These are phyloP conservation scores for Echinometra lucunter DNA, from an alignment of 53 echinoderm and acorn worm genomes.

Conservation along the genomic window DNA sequence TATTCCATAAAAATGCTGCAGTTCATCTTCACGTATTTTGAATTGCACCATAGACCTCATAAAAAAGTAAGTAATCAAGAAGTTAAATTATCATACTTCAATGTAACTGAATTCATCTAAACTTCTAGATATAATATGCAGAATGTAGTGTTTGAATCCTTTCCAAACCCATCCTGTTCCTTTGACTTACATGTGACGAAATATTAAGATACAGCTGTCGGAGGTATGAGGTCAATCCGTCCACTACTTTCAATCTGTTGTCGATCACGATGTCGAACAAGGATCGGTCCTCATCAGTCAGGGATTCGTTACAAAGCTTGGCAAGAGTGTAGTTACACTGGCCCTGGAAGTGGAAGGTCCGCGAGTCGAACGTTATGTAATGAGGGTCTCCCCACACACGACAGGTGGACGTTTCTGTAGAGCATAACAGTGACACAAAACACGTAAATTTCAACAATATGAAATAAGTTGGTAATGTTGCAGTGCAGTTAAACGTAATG, in stretches of 20 bases:
- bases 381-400: constrained; percentile 93
- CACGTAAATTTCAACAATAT: background rate
- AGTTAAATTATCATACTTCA: no score
- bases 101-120: no score
- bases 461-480: no score
- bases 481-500: no score
- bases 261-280: constrained; percentile 47
- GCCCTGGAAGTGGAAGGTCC: constrained; percentile 75
- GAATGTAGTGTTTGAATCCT: no score
- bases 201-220: constrained; percentile 42
- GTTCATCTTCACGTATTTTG: no score
- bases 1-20: no score
- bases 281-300: constrained; percentile 1
- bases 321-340: constrained; percentile 76
- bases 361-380: constrained; percentile 85
- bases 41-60: no score
- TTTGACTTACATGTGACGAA: constrained; percentile 41
- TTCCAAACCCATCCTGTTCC: no score
- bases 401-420: constrained; percentile 78
- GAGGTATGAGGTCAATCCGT: constrained; percentile 21
- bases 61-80: no score
- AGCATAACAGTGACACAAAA: background rate
- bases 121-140: no score
- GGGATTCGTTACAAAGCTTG: constrained; percentile 65
- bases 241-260: background rate